These are phyloP conservation scores for Pocillopora meandrina DNA, from an alignment of 92 coral and sea anemone species.

Conservation along the genomic window DNA sequence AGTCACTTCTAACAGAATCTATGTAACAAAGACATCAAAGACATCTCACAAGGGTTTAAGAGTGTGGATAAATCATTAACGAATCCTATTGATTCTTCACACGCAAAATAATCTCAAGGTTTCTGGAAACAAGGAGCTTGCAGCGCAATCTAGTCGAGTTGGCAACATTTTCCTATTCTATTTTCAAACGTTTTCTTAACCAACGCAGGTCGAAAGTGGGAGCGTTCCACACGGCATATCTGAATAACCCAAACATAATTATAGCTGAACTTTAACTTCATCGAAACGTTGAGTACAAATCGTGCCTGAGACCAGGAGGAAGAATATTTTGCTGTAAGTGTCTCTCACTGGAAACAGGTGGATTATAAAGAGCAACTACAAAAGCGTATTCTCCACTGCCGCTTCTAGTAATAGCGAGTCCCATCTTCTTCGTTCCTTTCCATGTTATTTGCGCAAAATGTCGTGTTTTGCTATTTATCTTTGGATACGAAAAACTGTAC, in stretches of 20 bases:
- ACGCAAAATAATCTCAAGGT: too few species aligned
- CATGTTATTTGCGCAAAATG: conserved; percentile 96
- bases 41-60: too few species aligned
- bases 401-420: conserved; percentile 82
- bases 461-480: conserved; percentile 68
- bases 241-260: background rate
- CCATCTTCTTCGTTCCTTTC: conserved; percentile 81
- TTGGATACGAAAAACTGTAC: conserved; percentile 89
- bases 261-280: conserved; percentile 16
- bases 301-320: conserved; percentile 63
- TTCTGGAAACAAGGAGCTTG: too few species aligned
- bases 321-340: conserved; percentile 68
- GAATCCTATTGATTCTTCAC: too few species aligned
- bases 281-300: conserved; percentile 79
- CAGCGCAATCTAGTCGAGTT: too few species aligned
- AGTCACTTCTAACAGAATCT: too few species aligned
- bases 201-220: too few species aligned
- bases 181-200: too few species aligned
- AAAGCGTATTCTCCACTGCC: conserved; percentile 75
- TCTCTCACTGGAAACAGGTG: conserved; percentile 56
- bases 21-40: too few species aligned
- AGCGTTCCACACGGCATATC: background rate
- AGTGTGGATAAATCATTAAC: too few species aligned
- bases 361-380: conserved; percentile 80
- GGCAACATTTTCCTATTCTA: too few species aligned